Conservation (phyloP, 2,797 vertebrate species). For the Myripristis jacobus region DNA sequence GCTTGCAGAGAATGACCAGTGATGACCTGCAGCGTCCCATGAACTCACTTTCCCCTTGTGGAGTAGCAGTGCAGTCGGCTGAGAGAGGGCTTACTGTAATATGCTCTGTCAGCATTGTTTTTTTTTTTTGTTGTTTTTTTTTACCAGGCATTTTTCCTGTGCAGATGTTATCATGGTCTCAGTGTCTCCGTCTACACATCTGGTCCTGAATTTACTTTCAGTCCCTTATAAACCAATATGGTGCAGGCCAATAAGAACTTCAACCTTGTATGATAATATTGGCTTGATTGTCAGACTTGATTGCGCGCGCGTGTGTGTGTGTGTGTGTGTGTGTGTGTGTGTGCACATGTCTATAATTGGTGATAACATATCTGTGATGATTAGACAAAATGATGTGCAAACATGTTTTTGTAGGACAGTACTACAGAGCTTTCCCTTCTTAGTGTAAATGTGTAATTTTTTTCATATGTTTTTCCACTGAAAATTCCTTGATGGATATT, state of each 20-base stretch:
- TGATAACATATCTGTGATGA: slow-evolving; percentile 7
- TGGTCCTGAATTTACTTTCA: slow-evolving; percentile 22
- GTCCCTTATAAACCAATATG: slow-evolving; percentile 12
- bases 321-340: slow-evolving; percentile 2
- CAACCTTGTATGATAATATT: slow-evolving; percentile 14
- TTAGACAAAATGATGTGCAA: slow-evolving; percentile 17
- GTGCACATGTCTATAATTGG: neutral
- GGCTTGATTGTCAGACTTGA: slow-evolving; percentile 13
- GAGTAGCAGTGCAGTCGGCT: slow-evolving; percentile 13
- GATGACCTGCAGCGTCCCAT: slow-evolving; percentile 60
- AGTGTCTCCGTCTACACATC: slow-evolving; percentile 18
- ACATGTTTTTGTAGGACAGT: slow-evolving; percentile 21
- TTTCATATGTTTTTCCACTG: slow-evolving; percentile 50
- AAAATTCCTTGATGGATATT: slow-evolving; percentile 54
- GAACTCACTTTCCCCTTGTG: slow-evolving; percentile 38
- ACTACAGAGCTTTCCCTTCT: slow-evolving; percentile 27
- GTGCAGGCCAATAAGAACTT: slow-evolving; percentile 49
- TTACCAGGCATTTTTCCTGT: slow-evolving; percentile 10
- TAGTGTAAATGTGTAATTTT: slow-evolving; percentile 51
- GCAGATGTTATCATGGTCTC: neutral
- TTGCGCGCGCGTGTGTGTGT: slow-evolving; percentile 12
- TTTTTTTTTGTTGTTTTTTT: slow-evolving; percentile 20
- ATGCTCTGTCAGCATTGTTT: slow-evolving; percentile 17
- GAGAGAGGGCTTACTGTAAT: neutral
- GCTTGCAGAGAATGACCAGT: slow-evolving; percentile 74